These are phyloP conservation scores for Gandaritis pyraliata DNA, from an alignment of 2,888 invertebrate genomes.

Conservation along the genomic window DNA sequence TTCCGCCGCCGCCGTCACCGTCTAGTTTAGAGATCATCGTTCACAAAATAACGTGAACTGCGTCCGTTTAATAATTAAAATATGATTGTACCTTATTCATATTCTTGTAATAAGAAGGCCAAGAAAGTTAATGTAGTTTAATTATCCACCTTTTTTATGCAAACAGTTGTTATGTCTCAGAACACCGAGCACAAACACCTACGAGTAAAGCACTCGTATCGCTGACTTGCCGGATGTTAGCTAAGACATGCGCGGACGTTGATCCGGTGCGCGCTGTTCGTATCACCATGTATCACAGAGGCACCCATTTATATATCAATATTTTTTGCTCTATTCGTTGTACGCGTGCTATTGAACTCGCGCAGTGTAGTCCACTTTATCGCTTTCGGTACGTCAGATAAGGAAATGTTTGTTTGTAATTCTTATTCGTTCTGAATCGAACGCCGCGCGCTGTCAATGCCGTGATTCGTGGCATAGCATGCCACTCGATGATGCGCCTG, in stretches of 20 bases:
- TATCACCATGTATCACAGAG: too few species aligned
- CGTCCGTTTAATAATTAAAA: too few species aligned
- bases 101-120: too few species aligned
- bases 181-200: slow-evolving; percentile 32
- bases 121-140: too few species aligned
- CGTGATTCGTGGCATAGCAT: slow-evolving; percentile 32
- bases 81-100: too few species aligned
- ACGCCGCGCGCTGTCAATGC: slow-evolving; percentile 21
- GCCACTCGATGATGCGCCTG: slow-evolving; percentile 1
- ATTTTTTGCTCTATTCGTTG: slow-evolving; percentile 56
- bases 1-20: too few species aligned
- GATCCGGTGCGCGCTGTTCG: slow-evolving; percentile 54
- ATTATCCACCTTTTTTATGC: slow-evolving; percentile 11
- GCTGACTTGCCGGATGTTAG: slow-evolving; percentile 59
- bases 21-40: too few species aligned
- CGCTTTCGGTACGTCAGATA: slow-evolving; percentile 59
- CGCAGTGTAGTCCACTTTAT: slow-evolving; percentile 49
- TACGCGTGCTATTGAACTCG: slow-evolving; percentile 63
- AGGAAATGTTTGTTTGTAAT: slow-evolving; percentile 74
- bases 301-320: slow-evolving; percentile 50
- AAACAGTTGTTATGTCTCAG: slow-evolving; percentile 26
- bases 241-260: slow-evolving; percentile 69
- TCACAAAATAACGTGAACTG: too few species aligned
- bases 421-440: slow-evolving; percentile 53
- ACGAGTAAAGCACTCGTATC: slow-evolving; percentile 46